Evolutionary conservation across 2,888 invertebrate genomes (phyloP).

Genomic region (Orgyia antiqua): DNA sequence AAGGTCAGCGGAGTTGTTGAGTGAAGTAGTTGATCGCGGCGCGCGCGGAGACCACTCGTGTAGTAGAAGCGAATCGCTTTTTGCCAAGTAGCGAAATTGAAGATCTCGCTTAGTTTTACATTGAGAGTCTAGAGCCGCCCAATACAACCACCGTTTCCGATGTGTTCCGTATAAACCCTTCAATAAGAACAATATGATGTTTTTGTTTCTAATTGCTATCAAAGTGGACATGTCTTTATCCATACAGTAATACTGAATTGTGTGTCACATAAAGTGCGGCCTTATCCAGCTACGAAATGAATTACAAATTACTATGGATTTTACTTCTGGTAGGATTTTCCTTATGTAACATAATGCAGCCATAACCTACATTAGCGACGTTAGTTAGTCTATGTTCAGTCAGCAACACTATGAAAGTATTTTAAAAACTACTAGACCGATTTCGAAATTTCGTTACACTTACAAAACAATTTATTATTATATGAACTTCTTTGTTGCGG

Average conservation of each 20-base stretch:
- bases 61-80: slow-evolving; percentile 70
- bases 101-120: slow-evolving; percentile 68
- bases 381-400: not conserved
- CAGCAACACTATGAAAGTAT: too few species aligned
- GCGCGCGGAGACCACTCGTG: slow-evolving; percentile 71
- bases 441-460: not conserved
- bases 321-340: slow-evolving; percentile 55
- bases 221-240: slow-evolving; percentile 72
- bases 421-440: not conserved
- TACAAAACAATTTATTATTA: not conserved
- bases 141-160: slow-evolving; percentile 15
- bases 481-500: too few species aligned
- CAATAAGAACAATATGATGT: slow-evolving; percentile 40
- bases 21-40: slow-evolving; percentile 61
- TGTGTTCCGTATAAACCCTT: slow-evolving; percentile 22
- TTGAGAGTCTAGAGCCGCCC: slow-evolving; percentile 39
- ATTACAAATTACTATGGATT: slow-evolving; percentile 60
- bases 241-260: slow-evolving; percentile 61
- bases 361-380: not conserved
- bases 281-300: slow-evolving; percentile 60
- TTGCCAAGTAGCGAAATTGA: slow-evolving; percentile 50
- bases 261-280: slow-evolving; percentile 38
- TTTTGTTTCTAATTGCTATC: slow-evolving; percentile 51
- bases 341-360: too few species aligned
- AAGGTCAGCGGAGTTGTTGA: slow-evolving; percentile 63